These are phyloP conservation scores for Pontoporia blainvillei DNA, from an alignment of 2,113 vertebrate genomes.

Conservation along the genomic window DNA sequence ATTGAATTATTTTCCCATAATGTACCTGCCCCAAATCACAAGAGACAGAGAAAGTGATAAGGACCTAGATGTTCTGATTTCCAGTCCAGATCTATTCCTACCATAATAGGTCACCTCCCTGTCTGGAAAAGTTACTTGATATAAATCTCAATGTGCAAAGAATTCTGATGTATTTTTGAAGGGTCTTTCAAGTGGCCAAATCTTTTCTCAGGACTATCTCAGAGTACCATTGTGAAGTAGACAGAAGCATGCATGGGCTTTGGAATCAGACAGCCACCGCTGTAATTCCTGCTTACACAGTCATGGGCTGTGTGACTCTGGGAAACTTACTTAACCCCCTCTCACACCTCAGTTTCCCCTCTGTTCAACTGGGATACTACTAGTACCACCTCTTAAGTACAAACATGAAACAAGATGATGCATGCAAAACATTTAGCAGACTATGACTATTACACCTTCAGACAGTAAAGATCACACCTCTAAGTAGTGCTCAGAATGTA, in stretches of 20 bases:
- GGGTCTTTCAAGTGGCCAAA: background rate
- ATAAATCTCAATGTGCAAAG: background rate
- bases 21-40: background rate
- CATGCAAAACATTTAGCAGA: background rate
- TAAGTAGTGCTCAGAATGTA: background rate
- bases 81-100: background rate
- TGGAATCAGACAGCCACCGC: background rate
- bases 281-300: background rate
- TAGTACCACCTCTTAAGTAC: background rate
- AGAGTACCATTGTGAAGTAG: background rate
- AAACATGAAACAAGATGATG: background rate
- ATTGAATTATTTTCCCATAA: background rate
- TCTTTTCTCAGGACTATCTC: background rate
- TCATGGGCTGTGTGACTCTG: background rate
- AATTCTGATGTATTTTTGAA: background rate
- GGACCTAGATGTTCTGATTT: background rate
- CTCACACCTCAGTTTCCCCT: background rate
- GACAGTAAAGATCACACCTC: background rate
- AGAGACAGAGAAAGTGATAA: background rate
- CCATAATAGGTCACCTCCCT: background rate
- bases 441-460: background rate
- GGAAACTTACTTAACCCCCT: background rate
- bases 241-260: no score
- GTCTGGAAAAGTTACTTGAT: background rate
- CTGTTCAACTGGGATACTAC: background rate